Conservation (phyloP, 2,888 invertebrate genomes). For the Capitulum mitella region DNA sequence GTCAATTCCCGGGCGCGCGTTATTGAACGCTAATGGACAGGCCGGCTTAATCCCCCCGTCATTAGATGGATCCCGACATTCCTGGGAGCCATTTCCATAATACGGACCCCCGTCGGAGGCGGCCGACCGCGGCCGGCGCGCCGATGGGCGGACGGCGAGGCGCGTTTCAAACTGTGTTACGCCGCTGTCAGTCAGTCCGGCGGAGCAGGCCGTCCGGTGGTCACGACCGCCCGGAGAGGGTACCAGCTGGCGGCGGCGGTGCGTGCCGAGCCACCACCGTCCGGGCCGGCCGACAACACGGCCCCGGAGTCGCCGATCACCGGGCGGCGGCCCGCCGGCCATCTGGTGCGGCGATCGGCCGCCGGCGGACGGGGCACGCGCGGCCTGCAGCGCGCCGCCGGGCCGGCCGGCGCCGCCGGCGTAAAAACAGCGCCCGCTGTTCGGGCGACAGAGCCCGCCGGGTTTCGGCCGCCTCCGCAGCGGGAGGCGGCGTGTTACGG, state of each 20-base stretch:
- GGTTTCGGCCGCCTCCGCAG: neutral
- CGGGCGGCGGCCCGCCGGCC: neutral
- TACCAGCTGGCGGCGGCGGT: too few species aligned
- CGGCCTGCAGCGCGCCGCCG: neutral
- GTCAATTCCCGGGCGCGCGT: constrained; percentile 12
- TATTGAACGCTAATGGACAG: constrained; percentile 16
- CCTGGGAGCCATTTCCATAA: neutral
- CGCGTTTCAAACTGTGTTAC: too few species aligned
- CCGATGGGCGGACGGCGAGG: too few species aligned
- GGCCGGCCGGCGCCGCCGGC: neutral
- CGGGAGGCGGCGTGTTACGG: neutral
- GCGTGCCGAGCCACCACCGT: too few species aligned
- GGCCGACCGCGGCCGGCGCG: neutral
- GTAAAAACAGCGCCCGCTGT: neutral
- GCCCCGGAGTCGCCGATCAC: too few species aligned
- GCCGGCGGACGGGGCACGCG: too few species aligned
- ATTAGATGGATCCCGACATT: neutral
- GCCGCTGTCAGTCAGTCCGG: too few species aligned
- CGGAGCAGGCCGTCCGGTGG: too few species aligned
- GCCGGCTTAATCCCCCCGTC: constrained; percentile 2
- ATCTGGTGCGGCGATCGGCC: neutral
- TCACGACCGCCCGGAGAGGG: too few species aligned
- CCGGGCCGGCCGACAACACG: too few species aligned
- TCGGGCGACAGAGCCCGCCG: neutral
- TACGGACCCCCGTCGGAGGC: neutral